Conservation (phyloP, 2,888 invertebrate genomes). For the Lasioglossum zephyrum region DNA sequence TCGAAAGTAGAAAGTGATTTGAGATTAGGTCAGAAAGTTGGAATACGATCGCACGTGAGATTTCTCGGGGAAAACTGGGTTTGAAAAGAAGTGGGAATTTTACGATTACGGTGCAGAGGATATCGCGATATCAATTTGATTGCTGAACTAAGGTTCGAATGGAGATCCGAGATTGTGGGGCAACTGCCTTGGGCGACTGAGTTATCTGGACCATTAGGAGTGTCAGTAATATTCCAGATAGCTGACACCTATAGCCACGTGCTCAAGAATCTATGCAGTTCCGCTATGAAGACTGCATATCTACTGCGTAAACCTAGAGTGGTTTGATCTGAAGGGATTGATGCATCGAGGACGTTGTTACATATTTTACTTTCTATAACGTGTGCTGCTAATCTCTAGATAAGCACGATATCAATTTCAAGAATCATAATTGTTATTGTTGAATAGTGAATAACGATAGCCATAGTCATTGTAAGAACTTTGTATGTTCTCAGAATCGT, state of each 20-base stretch:
- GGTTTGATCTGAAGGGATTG: not conserved
- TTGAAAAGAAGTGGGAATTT: not conserved
- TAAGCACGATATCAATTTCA: not conserved
- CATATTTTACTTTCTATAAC: not conserved
- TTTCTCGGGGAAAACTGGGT: not conserved
- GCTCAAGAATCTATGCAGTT: not conserved
- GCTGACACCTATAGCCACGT: constrained; percentile 4
- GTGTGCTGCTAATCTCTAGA: not conserved
- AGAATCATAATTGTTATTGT: not conserved
- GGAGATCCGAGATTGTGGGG: constrained; percentile 1
- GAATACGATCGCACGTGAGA: not conserved
- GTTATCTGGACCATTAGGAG: constrained; percentile 19
- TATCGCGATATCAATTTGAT: not conserved
- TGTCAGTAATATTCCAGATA: constrained; percentile 22
- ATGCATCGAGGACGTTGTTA: not conserved
- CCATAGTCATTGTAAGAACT: not conserved
- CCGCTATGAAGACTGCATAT: constrained; percentile 13
- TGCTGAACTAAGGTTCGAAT: constrained; percentile 4
- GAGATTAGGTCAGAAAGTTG: not conserved
- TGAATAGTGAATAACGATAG: not conserved
- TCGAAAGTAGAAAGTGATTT: not conserved
- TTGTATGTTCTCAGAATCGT: not conserved
- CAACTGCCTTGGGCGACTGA: not conserved
- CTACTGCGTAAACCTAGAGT: not conserved
- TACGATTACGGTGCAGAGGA: not conserved